phyloP scores from a whole-genome alignment of 2,797 vertebrate species.

The Calcarius lapponicus region DNA sequence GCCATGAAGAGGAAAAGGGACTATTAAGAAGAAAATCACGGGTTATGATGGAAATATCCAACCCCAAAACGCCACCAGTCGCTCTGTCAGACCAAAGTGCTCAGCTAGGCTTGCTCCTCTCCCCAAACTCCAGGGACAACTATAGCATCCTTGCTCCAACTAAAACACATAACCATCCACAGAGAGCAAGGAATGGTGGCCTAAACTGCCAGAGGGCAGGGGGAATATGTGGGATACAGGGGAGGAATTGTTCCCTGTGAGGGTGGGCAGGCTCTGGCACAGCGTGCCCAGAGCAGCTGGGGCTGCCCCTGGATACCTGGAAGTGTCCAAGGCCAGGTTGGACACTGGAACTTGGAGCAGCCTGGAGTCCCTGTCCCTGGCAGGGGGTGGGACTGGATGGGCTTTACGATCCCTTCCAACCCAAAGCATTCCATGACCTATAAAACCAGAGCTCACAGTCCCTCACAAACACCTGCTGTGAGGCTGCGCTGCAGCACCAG shows the following conservation, averaged over 20 bases:
- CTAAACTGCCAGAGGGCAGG: background rate
- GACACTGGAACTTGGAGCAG: fast-evolving
- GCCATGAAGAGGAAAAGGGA: background rate
- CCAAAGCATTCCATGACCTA: background rate
- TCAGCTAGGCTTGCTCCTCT: background rate
- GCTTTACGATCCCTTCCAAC: background rate
- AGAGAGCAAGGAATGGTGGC: background rate
- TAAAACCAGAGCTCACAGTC: fast-evolving
- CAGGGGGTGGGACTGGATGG: background rate
- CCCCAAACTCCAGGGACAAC: background rate
- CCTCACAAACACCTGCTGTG: background rate
- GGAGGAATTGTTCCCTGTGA: background rate
- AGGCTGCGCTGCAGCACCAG: background rate
- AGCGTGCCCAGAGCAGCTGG: background rate
- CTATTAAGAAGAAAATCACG: background rate
- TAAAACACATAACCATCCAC: fast-evolving
- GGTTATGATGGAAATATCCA: background rate
- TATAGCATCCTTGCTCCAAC: background rate
- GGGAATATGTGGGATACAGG: too few relatives aligned
- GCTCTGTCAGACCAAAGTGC: background rate
- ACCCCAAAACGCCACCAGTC: fast-evolving
- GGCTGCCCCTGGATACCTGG: background rate
- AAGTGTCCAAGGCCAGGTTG: fast-evolving
- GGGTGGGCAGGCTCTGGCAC: background rate
- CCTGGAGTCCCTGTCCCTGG: background rate